Evolutionary conservation across 2,888 invertebrate species (phyloP).

Genomic region (Adelognathus sp.): DNA sequence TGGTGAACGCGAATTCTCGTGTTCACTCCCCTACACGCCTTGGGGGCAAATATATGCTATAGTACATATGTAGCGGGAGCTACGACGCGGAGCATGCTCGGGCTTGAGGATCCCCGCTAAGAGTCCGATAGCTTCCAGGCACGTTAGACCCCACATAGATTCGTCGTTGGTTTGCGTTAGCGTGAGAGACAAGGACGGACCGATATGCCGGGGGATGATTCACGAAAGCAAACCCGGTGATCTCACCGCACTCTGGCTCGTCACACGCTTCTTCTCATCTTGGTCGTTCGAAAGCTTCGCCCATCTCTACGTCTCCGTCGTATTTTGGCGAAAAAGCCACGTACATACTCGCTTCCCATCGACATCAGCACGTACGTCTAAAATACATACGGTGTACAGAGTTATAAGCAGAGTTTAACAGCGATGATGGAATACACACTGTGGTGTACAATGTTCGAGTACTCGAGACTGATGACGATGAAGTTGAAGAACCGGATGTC

Average conservation of each 20-base stretch:
- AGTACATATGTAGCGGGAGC: too few relatives aligned
- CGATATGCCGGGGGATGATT: slow-evolving; percentile 61
- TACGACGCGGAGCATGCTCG: too few relatives aligned
- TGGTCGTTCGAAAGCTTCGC: slow-evolving; percentile 24
- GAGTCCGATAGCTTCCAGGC: not conserved
- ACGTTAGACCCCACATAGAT: slow-evolving; percentile 5
- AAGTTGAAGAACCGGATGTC: slow-evolving; percentile 59
- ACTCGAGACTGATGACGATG: slow-evolving; percentile 25
- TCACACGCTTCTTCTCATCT: slow-evolving; percentile 34
- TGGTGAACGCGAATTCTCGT: not conserved
- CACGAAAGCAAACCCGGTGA: slow-evolving; percentile 65
- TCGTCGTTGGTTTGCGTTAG: not conserved
- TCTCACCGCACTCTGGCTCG: slow-evolving; percentile 58
- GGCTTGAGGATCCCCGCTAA: not conserved
- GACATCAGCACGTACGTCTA: slow-evolving; percentile 21
- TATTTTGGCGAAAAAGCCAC: slow-evolving; percentile 40
- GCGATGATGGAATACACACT: not conserved
- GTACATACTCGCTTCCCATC: not conserved
- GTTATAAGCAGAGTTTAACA: not conserved
- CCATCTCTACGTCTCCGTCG: not conserved
- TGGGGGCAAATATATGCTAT: not conserved
- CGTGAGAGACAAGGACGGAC: not conserved
- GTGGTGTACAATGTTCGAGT: not conserved
- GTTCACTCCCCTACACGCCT: not conserved
- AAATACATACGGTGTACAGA: not conserved